These are phyloP conservation scores for Triops cancriformis DNA, from an alignment of 1,140 invertebrate species.

Conservation along the genomic window DNA sequence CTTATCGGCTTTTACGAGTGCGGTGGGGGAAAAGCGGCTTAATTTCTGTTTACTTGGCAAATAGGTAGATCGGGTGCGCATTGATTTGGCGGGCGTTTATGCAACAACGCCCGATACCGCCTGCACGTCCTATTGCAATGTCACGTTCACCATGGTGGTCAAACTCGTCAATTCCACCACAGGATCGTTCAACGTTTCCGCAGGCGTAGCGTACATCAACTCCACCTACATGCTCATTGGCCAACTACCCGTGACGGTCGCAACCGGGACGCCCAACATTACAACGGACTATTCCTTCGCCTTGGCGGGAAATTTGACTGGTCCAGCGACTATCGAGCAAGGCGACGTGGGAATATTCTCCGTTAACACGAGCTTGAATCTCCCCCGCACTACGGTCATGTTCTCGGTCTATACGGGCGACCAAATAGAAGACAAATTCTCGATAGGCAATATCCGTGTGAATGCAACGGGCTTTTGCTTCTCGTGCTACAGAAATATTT, in stretches of 20 bases:
- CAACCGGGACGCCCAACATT: not conserved
- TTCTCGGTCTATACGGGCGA: not conserved
- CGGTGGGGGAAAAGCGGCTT: not conserved
- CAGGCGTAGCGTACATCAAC: not conserved
- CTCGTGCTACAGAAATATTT: not conserved
- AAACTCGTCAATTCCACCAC: not conserved
- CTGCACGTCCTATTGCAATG: not conserved
- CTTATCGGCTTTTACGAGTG: not conserved
- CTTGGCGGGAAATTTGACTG: not conserved
- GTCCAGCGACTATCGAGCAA: not conserved
- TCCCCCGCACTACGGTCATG: not conserved
- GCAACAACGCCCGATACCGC: not conserved
- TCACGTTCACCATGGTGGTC: not conserved
- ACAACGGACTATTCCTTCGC: not conserved
- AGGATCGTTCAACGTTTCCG: not conserved
- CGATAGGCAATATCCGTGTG: not conserved
- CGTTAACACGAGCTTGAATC: not conserved
- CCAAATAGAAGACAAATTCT: conserved; percentile 5
- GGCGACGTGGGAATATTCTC: not conserved
- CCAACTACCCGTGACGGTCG: not conserved
- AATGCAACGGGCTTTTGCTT: not conserved
- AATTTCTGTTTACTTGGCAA: not conserved
- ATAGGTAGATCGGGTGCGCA: conserved; percentile 8
- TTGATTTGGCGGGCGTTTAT: not conserved
- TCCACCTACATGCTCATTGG: conserved; percentile 1